A percentile compares a stretch with the other conserved stretches of the same genome.
Evolutionary conservation across 2,113 vertebrate genomes (phyloP).

Genomic region (Dermatemys mawii): DNA sequence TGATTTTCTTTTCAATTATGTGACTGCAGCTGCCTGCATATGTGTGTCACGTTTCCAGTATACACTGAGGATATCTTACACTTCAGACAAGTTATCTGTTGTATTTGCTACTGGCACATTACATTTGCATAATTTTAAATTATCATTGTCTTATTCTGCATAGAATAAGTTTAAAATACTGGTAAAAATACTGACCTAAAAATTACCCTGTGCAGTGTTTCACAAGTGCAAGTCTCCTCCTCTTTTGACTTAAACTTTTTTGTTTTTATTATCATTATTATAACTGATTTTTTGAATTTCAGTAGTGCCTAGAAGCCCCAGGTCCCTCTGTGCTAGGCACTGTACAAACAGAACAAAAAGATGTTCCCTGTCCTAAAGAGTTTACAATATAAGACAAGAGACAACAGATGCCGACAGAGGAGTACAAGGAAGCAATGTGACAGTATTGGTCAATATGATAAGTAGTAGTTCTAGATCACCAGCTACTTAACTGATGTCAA

Average conservation of each 20-base stretch:
- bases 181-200: neutral
- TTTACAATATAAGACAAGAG: neutral
- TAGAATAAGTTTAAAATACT: too few species aligned
- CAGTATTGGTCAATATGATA: neutral
- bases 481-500: neutral
- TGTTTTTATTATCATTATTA: neutral
- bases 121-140: neutral
- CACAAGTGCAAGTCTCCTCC: neutral
- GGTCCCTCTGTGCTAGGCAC: neutral
- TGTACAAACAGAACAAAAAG: neutral
- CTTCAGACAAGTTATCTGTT: neutral
- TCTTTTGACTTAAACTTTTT: neutral
- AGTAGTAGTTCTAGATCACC: neutral
- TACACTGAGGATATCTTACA: neutral
- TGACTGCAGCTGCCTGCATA: neutral
- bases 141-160: neutral
- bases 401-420: neutral
- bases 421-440: neutral
- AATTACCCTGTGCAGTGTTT: neutral
- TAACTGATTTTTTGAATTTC: neutral
- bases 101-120: conserved; percentile 7
- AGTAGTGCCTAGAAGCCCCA: neutral
- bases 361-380: neutral
- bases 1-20: neutral
- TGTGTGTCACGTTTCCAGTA: neutral